A percentile compares a stretch with the other conserved stretches of the same genome.
Evolutionary conservation across 2,888 invertebrate species (phyloP).

Genomic region (Trichopria drosophilae): DNA sequence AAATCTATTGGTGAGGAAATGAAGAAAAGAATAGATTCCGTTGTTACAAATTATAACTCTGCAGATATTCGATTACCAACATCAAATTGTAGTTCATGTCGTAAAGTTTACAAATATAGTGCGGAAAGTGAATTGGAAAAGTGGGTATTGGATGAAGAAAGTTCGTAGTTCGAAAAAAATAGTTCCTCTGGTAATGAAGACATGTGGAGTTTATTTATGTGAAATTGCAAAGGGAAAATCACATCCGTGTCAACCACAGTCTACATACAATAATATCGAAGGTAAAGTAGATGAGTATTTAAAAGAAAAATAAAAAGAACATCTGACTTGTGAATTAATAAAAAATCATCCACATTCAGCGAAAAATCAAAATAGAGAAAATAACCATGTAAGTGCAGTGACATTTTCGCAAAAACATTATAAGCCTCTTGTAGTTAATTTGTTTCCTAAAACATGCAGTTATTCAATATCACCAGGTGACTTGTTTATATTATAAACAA

Average conservation of each 20-base stretch:
- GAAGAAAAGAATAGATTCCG: not conserved
- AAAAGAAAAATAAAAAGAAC: no score
- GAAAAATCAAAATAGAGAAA: not conserved
- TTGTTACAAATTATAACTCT: not conserved
- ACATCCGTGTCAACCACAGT: no score
- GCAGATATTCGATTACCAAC: conserved; percentile 2
- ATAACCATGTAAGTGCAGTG: not conserved
- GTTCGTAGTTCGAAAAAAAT: not conserved
- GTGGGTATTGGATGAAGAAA: not conserved
- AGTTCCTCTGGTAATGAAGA: not conserved
- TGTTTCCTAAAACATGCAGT: conserved; percentile 3
- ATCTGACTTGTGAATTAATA: no score
- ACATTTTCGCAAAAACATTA: conserved; percentile 1
- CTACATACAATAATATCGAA: no score
- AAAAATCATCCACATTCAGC: no score
- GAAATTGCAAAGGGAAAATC: no score
- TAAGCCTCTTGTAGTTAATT: conserved; percentile 2
- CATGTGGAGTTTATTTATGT: no score
- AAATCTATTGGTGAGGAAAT: conserved; percentile 2
- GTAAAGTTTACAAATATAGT: conserved; percentile 1
- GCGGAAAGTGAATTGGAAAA: conserved; percentile 1
- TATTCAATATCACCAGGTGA: conserved; percentile 4
- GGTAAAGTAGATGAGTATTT: no score
- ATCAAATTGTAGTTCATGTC: not conserved
- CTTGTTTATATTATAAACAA: conserved; percentile 2